These are phyloP conservation scores for Helleia helle DNA, from an alignment of 2,888 invertebrate species.

Conservation along the genomic window DNA sequence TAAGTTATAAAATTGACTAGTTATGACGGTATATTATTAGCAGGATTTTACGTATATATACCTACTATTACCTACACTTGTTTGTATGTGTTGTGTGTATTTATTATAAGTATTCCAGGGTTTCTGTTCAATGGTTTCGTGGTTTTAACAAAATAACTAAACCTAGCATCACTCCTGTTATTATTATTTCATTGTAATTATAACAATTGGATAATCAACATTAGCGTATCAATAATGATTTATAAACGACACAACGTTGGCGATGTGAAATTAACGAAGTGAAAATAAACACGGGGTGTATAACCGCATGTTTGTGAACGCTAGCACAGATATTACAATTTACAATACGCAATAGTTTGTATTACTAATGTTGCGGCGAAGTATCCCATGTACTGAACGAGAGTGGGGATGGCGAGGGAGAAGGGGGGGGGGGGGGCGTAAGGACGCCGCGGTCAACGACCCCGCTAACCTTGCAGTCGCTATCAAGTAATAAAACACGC, in stretches of 20 bases:
- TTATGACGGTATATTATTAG: too few species aligned
- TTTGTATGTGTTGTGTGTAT: too few species aligned
- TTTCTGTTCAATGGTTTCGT: too few species aligned
- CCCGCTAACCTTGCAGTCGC: conserved; percentile 46
- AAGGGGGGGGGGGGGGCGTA: conserved; percentile 19
- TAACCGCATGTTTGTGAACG: conserved; percentile 5
- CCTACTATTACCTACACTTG: too few species aligned
- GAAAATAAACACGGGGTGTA: conserved; percentile 11
- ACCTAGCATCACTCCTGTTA: too few species aligned
- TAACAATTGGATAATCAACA: too few species aligned
- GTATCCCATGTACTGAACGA: conserved; percentile 30
- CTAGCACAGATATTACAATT: conserved; percentile 5
- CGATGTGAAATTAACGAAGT: conserved; percentile 9
- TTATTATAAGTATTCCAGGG: too few species aligned
- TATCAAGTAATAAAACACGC: conserved; percentile 25
- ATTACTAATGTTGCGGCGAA: conserved; percentile 19
- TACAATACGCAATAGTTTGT: conserved; percentile 15
- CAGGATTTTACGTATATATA: too few species aligned
- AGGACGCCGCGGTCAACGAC: conserved; percentile 33
- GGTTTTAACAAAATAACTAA: too few species aligned
- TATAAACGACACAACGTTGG: conserved; percentile 2
- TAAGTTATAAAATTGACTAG: too few species aligned
- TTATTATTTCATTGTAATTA: too few species aligned
- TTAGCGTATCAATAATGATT: background rate
- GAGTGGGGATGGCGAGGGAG: background rate